A percentile compares a stretch with the other conserved stretches of the same genome.
Conservation (phyloP, 1,140 invertebrate species). For the Anthonomus grandis region DNA sequence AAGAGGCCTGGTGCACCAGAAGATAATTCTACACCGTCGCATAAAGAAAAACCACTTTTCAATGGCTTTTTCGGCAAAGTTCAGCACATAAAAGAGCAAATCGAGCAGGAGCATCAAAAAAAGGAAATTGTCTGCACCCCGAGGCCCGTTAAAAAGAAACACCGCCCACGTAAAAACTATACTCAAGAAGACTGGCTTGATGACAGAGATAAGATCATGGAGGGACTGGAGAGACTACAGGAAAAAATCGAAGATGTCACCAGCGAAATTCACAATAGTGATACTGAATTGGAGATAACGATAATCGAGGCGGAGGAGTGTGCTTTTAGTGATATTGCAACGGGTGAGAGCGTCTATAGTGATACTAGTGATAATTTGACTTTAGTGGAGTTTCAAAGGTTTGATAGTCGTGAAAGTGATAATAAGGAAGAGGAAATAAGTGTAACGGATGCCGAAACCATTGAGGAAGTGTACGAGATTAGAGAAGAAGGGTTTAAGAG, state of each 20-base stretch:
- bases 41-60: no score
- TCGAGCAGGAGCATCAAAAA: neutral
- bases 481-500: no score
- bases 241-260: neutral
- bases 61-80: neutral
- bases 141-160: neutral
- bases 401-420: no score
- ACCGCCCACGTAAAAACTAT: neutral
- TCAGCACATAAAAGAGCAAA: neutral
- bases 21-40: neutral
- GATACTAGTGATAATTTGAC: no score
- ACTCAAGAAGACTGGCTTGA: neutral
- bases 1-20: neutral
- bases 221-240: neutral
- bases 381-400: no score
- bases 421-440: no score
- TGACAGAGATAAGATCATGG: neutral
- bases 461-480: no score
- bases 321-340: no score
- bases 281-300: slow-evolving; percentile 2
- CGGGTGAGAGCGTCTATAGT: no score
- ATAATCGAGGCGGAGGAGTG: no score
- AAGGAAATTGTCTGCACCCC: neutral
- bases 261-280: neutral
- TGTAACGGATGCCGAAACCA: no score